phyloP scores from a whole-genome alignment of 1,140 invertebrate genomes.

The Diuraphis noxia region DNA sequence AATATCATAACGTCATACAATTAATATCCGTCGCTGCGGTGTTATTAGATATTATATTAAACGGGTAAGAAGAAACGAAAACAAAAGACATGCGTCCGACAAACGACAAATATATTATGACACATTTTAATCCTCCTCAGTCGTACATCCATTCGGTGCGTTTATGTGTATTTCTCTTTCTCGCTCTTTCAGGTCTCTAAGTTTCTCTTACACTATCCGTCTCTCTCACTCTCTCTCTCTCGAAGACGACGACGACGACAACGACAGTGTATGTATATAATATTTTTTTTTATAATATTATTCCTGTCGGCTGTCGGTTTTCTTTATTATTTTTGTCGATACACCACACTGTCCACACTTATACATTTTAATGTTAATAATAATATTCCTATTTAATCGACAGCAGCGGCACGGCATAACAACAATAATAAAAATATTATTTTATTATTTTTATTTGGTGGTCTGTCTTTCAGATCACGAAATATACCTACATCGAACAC shows the following conservation, averaged over 20 bases:
- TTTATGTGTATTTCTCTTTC: background rate
- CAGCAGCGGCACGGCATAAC: background rate
- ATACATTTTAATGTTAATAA: background rate
- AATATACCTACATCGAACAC: background rate
- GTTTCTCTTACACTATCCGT: no score
- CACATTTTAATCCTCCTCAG: slow-evolving; percentile 14
- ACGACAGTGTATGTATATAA: background rate
- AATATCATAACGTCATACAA: background rate
- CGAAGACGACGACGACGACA: background rate
- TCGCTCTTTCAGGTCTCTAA: background rate
- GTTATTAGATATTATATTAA: slow-evolving; percentile 24
- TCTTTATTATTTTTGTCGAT: background rate
- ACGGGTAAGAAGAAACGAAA: background rate
- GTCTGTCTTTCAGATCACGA: background rate
- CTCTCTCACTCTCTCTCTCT: background rate
- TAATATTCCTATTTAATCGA: background rate
- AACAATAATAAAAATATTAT: background rate
- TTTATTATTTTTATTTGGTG: background rate
- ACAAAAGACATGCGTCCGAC: background rate
- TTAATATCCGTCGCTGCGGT: background rate
- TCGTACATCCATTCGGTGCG: background rate
- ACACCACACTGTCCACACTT: background rate
- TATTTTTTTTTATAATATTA: background rate
- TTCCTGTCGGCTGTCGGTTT: background rate
- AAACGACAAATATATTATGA: background rate